These are phyloP conservation scores for Muscina levida DNA, from an alignment of 2,888 invertebrate genomes.

Conservation along the genomic window DNA sequence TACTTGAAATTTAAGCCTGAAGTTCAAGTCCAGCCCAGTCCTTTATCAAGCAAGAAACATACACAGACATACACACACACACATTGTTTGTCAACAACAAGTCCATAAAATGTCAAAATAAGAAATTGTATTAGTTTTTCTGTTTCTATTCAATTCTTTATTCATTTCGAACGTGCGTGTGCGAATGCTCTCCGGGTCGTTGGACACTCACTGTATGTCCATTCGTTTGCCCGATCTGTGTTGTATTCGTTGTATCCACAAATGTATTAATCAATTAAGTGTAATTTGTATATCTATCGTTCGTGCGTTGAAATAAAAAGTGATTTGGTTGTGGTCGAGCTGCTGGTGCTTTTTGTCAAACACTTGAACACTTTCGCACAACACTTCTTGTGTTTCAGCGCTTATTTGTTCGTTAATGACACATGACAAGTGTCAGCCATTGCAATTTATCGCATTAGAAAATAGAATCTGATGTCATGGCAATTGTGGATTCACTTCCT, in stretches of 20 bases:
- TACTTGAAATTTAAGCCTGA: slow-evolving; percentile 1
- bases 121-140: slow-evolving; percentile 20
- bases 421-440: slow-evolving; percentile 42
- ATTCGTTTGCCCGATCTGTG: not conserved
- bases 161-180: slow-evolving; percentile 25
- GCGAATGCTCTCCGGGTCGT: slow-evolving; percentile 17
- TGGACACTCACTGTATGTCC: not conserved
- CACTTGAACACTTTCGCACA: slow-evolving; percentile 20
- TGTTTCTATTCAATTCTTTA: slow-evolving; percentile 12
- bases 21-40: slow-evolving; percentile 32
- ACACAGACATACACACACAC: slow-evolving; percentile 2
- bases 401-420: slow-evolving; percentile 12
- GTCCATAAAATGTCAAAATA: slow-evolving; percentile 8
- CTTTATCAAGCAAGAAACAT: not conserved
- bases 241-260: not conserved
- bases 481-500: not conserved
- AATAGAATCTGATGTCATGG: slow-evolving; percentile 36
- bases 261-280: slow-evolving; percentile 35
- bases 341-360: not conserved
- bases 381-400: slow-evolving; percentile 16
- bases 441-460: slow-evolving; percentile 30
- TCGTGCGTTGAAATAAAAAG: slow-evolving; percentile 40
- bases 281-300: slow-evolving; percentile 31
- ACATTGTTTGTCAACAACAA: not conserved
- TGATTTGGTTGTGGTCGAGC: slow-evolving; percentile 10